These are phyloP conservation scores for Leptoteleia sp. DNA, from an alignment of 1,140 invertebrate species.

Conservation along the genomic window DNA sequence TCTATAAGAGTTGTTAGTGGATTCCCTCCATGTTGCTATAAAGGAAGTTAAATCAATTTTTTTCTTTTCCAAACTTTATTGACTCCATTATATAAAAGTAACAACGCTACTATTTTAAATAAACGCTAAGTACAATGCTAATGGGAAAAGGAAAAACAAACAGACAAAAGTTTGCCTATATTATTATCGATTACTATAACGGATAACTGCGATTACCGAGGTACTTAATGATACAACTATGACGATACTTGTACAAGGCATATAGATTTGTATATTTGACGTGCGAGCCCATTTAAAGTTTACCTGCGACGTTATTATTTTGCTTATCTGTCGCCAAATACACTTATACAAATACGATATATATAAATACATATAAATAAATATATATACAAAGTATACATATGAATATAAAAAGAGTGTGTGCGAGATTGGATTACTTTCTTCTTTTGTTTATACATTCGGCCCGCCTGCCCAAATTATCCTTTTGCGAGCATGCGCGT, in stretches of 20 bases:
- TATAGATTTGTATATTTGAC: constrained; percentile 78
- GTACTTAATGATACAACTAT: constrained; percentile 66
- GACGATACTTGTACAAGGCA: constrained; percentile 62
- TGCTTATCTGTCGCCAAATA: constrained; percentile 70
- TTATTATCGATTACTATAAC: constrained; percentile 69
- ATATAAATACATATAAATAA: no score
- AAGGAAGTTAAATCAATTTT: constrained; percentile 70
- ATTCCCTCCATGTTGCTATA: constrained; percentile 80
- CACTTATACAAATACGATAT: constrained; percentile 62
- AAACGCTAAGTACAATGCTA: constrained; percentile 79
- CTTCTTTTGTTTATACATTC: constrained; percentile 50
- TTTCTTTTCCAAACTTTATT: constrained; percentile 76
- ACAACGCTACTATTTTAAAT: constrained; percentile 79
- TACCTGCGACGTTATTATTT: constrained; percentile 72
- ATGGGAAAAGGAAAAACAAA: constrained; percentile 32
- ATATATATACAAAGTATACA: constrained; percentile 55
- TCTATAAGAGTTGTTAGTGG: constrained; percentile 78
- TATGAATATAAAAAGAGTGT: constrained; percentile 17
- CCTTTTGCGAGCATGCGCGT: constrained; percentile 51
- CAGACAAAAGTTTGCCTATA: constrained; percentile 72
- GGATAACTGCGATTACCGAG: constrained; percentile 61
- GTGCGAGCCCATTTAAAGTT: constrained; percentile 73
- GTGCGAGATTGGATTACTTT: constrained; percentile 70
- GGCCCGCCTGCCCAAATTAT: constrained; percentile 32
- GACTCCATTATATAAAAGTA: constrained; percentile 73